Conservation (phyloP, 1,140 invertebrate genomes). For the Ruditapes philippinarum region DNA sequence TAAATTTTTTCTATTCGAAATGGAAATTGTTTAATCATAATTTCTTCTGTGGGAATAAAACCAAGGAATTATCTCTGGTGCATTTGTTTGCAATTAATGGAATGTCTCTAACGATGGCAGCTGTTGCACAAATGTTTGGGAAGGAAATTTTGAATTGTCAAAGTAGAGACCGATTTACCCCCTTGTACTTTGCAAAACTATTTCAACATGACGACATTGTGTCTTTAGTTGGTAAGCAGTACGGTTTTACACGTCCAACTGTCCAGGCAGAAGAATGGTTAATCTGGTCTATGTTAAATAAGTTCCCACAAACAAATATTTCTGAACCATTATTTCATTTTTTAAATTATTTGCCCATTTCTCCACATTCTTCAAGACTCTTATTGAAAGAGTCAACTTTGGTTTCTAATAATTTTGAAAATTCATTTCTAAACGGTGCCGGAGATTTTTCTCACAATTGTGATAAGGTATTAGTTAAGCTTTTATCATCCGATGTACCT, state of each 20-base stretch:
- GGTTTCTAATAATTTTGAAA: neutral
- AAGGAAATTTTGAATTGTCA: neutral
- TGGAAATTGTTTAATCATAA: neutral
- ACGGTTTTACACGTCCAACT: neutral
- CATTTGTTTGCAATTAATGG: neutral
- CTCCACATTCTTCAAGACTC: neutral
- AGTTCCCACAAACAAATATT: neutral
- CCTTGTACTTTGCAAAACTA: neutral
- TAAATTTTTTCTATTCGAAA: neutral
- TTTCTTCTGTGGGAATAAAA: neutral
- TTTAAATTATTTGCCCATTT: neutral
- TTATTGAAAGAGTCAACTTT: neutral
- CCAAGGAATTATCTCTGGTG: neutral
- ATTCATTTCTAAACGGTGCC: neutral
- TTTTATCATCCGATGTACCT: neutral
- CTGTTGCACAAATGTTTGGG: neutral
- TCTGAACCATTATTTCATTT: neutral
- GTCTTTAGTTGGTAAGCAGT: neutral
- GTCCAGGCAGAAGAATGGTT: neutral
- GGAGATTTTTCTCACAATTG: neutral
- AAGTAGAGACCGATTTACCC: neutral
- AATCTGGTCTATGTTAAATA: neutral
- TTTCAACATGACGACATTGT: neutral
- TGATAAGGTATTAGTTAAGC: neutral
- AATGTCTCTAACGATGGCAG: neutral